Percentiles rank a stretch among this genome's conserved stretches.
These are phyloP conservation scores for Megaustenia siamemsis DNA, from an alignment of 2,888 invertebrate genomes.

Conservation along the genomic window DNA sequence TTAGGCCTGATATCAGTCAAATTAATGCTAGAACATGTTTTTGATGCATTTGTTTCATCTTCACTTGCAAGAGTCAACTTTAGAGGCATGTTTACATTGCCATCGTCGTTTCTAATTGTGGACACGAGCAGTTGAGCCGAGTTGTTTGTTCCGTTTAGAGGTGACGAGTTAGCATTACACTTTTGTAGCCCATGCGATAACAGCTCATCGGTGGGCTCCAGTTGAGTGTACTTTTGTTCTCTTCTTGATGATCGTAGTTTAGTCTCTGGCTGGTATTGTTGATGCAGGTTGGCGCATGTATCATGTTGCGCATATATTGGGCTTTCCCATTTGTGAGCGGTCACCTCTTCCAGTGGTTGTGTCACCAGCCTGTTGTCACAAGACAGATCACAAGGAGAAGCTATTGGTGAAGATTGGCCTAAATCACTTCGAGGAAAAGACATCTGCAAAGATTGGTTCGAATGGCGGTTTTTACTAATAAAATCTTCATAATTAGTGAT, in stretches of 20 bases:
- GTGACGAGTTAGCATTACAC: too few species aligned
- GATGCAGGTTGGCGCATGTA: too few species aligned
- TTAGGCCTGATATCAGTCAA: neutral
- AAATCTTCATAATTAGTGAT: neutral
- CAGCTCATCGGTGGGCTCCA: neutral
- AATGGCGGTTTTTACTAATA: neutral
- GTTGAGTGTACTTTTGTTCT: neutral
- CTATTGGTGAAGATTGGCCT: neutral
- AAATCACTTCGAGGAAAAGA: neutral
- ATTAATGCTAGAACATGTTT: neutral
- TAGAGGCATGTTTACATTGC: neutral
- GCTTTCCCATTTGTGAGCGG: neutral
- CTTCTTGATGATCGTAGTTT: neutral
- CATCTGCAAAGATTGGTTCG: neutral
- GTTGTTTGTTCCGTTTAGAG: neutral
- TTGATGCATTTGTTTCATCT: neutral
- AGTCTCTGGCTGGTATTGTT: neutral
- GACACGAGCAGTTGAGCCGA: too few species aligned
- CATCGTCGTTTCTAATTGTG: neutral
- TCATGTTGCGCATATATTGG: neutral
- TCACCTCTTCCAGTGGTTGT: neutral
- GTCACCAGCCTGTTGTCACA: neutral
- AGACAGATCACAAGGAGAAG: neutral
- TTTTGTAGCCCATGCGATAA: neutral
- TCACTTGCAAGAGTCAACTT: neutral